Evolutionary conservation across 2,797 vertebrate species (phyloP).

Genomic region (Sparus aurata): DNA sequence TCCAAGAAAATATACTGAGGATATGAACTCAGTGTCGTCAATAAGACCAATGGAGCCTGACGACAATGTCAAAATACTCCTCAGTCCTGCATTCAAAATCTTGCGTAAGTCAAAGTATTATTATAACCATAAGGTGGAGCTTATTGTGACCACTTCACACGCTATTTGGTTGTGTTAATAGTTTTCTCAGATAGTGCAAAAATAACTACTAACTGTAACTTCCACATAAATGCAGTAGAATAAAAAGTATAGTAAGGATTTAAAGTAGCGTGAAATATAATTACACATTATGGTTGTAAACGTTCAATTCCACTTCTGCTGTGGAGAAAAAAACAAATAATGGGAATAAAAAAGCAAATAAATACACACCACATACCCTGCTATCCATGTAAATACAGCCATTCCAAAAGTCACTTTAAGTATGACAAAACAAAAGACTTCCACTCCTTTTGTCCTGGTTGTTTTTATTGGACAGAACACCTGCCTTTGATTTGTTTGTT

Average conservation of each 20-base stretch:
- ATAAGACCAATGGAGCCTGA: no score
- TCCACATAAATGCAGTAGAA: not conserved
- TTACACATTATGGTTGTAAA: not conserved
- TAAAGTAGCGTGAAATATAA: not conserved
- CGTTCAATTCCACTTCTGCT: not conserved
- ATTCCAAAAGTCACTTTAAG: not conserved
- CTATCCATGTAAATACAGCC: not conserved
- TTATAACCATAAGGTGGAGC: not conserved
- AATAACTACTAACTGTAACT: not conserved
- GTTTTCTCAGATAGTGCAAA: not conserved
- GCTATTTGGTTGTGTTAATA: not conserved
- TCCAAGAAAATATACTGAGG: not conserved
- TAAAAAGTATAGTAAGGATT: not conserved
- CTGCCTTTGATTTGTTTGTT: constrained; percentile 43
- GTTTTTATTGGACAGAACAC: constrained; percentile 79
- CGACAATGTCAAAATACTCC: not conserved
- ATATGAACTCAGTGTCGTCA: not conserved
- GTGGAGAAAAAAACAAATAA: not conserved
- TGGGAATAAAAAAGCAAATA: not conserved
- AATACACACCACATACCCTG: not conserved
- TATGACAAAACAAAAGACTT: not conserved
- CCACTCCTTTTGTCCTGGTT: constrained; percentile 52
- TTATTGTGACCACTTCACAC: not conserved
- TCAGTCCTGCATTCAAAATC: not conserved
- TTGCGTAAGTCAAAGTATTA: no score